Conservation (phyloP, 2,797 vertebrate genomes). For the Bryconaethiops microstoma region DNA sequence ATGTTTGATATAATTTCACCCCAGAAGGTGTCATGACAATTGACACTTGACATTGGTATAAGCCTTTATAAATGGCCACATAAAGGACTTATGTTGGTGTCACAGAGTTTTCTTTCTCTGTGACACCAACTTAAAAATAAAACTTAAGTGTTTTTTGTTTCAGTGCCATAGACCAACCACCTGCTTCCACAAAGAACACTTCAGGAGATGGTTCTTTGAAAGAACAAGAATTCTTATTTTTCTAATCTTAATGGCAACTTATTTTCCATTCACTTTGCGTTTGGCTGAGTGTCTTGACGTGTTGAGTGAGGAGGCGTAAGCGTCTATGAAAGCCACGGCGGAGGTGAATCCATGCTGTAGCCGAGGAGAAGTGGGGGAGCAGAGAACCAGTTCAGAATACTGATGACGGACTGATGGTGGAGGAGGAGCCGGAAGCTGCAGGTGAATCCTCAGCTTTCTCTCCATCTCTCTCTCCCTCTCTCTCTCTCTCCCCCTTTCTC, state of each 20-base stretch:
- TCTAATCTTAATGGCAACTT: slow-evolving; percentile 1
- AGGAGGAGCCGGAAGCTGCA: slow-evolving; percentile 62
- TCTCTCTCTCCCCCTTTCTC: slow-evolving; percentile 4
- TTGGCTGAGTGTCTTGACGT: slow-evolving; percentile 23
- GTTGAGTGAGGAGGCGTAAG: slow-evolving; percentile 23
- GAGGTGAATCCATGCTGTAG: slow-evolving; percentile 63
- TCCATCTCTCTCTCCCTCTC: background rate
- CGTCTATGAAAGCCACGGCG: slow-evolving; percentile 45
- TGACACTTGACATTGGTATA: no score
- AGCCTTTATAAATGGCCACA: no score
- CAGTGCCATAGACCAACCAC: no score
- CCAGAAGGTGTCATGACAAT: no score
- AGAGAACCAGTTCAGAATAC: slow-evolving; percentile 71
- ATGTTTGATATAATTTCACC: no score
- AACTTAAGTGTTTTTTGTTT: background rate
- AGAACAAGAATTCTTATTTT: background rate
- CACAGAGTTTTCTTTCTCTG: no score
- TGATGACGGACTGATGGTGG: slow-evolving; percentile 65
- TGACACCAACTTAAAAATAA: no score
- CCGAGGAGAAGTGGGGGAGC: slow-evolving; percentile 42
- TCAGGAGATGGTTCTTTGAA: no score
- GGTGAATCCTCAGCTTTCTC: slow-evolving; percentile 65
- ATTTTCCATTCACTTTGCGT: slow-evolving; percentile 18
- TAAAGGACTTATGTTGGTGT: no score
- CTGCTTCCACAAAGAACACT: no score